phyloP scores from a whole-genome alignment of 1,140 invertebrate species.

The Ctenoplectra terminalis region DNA sequence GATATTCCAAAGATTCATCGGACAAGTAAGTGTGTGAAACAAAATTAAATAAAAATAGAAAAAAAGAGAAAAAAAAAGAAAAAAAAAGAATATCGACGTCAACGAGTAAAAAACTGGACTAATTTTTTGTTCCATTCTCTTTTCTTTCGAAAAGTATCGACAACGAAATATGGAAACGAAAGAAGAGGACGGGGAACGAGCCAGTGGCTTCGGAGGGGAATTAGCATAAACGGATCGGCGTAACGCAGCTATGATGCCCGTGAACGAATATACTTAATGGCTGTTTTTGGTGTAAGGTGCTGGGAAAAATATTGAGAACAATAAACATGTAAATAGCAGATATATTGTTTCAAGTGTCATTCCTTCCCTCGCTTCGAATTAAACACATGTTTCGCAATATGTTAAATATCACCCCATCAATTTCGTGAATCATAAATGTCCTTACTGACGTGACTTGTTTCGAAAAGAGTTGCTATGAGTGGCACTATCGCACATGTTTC shows the following conservation, averaged over 20 bases:
- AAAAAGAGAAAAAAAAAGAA: slow-evolving; percentile 9
- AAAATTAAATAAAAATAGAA: neutral
- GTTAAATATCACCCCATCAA: neutral
- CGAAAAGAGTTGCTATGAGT: neutral
- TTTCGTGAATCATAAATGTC: neutral
- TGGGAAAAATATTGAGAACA: slow-evolving; percentile 59
- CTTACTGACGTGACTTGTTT: too few relatives aligned
- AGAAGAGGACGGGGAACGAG: slow-evolving; percentile 64
- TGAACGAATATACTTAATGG: slow-evolving; percentile 24
- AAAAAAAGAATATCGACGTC: too few relatives aligned
- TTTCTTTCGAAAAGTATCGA: slow-evolving; percentile 59
- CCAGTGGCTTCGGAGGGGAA: slow-evolving; percentile 14
- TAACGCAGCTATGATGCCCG: neutral
- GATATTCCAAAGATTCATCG: slow-evolving; percentile 67
- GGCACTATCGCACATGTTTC: neutral
- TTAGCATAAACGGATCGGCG: slow-evolving; percentile 9
- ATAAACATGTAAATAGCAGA: slow-evolving; percentile 59
- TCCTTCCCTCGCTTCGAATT: neutral
- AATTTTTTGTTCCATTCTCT: neutral
- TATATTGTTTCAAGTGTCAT: neutral
- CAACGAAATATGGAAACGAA: slow-evolving; percentile 72
- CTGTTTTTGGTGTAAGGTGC: slow-evolving; percentile 58
- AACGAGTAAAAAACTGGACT: neutral
- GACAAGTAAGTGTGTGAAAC: slow-evolving; percentile 72
- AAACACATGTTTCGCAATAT: too few relatives aligned